phyloP scores from a whole-genome alignment of 2,797 vertebrate species.

The Gadopsis marmoratus region DNA sequence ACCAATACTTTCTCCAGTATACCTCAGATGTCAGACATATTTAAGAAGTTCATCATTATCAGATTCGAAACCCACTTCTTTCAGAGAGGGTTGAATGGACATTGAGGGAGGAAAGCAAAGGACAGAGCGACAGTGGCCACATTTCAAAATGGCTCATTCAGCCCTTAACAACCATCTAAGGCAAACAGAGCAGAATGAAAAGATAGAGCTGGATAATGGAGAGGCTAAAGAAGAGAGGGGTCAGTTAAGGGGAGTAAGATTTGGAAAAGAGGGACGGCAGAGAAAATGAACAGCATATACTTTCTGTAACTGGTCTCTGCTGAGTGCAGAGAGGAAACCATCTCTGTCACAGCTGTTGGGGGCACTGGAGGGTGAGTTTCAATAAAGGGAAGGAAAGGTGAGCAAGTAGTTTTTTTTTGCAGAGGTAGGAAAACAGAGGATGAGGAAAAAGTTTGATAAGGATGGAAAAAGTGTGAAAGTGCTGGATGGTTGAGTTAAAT shows the following conservation, averaged over 20 bases:
- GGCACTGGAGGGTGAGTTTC: constrained; percentile 30
- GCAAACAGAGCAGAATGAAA: constrained; percentile 60
- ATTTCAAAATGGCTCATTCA: constrained; percentile 37
- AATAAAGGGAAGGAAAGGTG: constrained; percentile 6
- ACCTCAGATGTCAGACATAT: not conserved
- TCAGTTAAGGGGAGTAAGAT: constrained; percentile 19
- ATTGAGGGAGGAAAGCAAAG: constrained; percentile 16
- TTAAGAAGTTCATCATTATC: not conserved
- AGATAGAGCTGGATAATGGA: constrained; percentile 40
- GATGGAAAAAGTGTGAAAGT: constrained; percentile 6
- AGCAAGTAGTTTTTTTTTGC: constrained; percentile 23
- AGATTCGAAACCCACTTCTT: constrained; percentile 10
- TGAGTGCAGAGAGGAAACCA: constrained; percentile 43
- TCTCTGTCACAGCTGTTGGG: constrained; percentile 20
- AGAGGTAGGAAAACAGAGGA: constrained; percentile 9
- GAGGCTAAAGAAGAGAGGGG: constrained; percentile 25
- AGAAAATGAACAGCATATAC: constrained; percentile 29
- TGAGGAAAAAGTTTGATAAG: constrained; percentile 9
- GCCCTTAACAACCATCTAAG: constrained; percentile 23
- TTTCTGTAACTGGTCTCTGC: constrained; percentile 29
- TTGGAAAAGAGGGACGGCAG: constrained; percentile 19
- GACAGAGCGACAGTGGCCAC: constrained; percentile 11
- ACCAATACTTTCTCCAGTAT: not conserved
- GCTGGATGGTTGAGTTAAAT: not conserved
- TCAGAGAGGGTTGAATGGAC: constrained; percentile 15